Conservation (phyloP, 1,140 invertebrate species). For the Cardiocondyla obscurior region DNA sequence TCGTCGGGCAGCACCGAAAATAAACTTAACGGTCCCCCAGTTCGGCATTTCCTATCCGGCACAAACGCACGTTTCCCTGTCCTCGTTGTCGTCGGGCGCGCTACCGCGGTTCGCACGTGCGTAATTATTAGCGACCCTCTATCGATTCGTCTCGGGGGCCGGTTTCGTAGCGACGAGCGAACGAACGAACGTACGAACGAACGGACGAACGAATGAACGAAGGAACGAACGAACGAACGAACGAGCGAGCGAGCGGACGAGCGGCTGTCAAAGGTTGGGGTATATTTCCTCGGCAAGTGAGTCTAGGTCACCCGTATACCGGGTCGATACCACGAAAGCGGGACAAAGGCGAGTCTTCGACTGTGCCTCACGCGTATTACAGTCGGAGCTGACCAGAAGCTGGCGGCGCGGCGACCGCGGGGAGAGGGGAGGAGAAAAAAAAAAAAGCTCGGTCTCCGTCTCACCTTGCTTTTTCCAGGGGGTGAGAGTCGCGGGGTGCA, state of each 20-base stretch:
- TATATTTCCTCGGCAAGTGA: slow-evolving; percentile 71
- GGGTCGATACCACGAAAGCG: slow-evolving; percentile 73
- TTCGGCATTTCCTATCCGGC: slow-evolving; percentile 36
- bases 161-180: slow-evolving; percentile 59
- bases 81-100: background rate
- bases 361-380: slow-evolving; percentile 52
- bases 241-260: slow-evolving; percentile 51
- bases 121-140: slow-evolving; percentile 67
- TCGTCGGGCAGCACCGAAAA: slow-evolving; percentile 48
- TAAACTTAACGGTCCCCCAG: slow-evolving; percentile 28
- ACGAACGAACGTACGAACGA: slow-evolving; percentile 54
- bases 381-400: slow-evolving; percentile 48
- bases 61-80: background rate
- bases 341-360: slow-evolving; percentile 69
- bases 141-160: slow-evolving; percentile 53
- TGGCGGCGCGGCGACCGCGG: background rate
- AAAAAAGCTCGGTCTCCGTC: background rate
- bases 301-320: slow-evolving; percentile 71
- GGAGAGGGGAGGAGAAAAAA: background rate
- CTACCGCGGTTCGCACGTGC: slow-evolving; percentile 55
- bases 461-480: background rate
- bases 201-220: slow-evolving; percentile 55
- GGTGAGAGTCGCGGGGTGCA: too few species aligned
- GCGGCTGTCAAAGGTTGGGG: slow-evolving; percentile 70
- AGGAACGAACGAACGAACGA: slow-evolving; percentile 56